phyloP scores from a whole-genome alignment of 2,888 invertebrate species.

The Belgica antarctica region DNA sequence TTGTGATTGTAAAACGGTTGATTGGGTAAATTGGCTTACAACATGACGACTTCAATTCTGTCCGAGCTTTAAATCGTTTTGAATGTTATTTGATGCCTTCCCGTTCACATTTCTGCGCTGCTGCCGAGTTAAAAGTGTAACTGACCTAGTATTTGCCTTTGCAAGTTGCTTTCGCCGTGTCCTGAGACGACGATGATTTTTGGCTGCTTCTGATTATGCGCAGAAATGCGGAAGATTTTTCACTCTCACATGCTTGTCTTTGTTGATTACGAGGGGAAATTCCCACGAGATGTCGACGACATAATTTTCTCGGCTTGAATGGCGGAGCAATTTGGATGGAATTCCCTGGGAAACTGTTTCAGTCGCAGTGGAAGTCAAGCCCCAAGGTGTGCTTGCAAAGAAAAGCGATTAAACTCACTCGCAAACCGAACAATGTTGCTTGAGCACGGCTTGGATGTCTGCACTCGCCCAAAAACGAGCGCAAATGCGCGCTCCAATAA shows the following conservation, averaged over 20 bases:
- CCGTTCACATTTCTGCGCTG: background rate
- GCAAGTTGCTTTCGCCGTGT: background rate
- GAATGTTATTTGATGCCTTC: no score
- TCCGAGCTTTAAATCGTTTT: no score
- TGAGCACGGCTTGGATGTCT: background rate
- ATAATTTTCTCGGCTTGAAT: no score
- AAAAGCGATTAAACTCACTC: no score
- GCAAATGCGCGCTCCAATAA: background rate
- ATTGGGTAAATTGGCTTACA: slow-evolving; percentile 11
- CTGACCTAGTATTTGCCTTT: background rate
- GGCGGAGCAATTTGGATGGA: no score
- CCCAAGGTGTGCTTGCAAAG: background rate
- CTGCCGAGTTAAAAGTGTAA: background rate
- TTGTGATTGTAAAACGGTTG: background rate
- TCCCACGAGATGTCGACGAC: background rate
- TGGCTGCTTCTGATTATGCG: slow-evolving; percentile 11
- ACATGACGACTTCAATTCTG: background rate
- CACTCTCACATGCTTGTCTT: no score
- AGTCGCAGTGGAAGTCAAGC: no score
- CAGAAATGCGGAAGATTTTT: background rate
- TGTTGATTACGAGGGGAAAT: background rate
- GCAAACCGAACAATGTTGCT: no score
- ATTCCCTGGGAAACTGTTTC: no score
- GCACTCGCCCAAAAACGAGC: no score
- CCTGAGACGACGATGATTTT: background rate